These are phyloP conservation scores for Anolis carolinensis DNA, from an alignment of 2,113 vertebrate genomes.

Conservation along the genomic window DNA sequence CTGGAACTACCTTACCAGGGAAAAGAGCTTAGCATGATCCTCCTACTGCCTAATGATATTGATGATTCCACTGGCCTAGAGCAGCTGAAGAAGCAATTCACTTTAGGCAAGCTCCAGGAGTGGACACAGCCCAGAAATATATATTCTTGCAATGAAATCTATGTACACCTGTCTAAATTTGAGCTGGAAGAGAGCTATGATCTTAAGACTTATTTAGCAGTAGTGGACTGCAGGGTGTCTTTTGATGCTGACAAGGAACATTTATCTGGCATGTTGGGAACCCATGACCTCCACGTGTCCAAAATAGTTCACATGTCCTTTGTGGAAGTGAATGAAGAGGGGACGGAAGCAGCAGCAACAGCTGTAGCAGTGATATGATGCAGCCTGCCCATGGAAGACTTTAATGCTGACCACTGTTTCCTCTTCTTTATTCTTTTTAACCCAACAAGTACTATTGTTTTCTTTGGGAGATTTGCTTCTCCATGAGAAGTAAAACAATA, in stretches of 20 bases:
- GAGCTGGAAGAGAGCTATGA: slow-evolving; percentile 86
- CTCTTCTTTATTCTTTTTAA: slow-evolving; percentile 91
- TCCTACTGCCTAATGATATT: slow-evolving; percentile 81
- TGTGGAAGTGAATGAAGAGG: slow-evolving; percentile 93
- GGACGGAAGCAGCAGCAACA: slow-evolving; percentile 90
- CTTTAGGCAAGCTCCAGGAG: slow-evolving; percentile 80
- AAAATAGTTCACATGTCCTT: slow-evolving; percentile 88
- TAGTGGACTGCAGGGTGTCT: slow-evolving; percentile 83
- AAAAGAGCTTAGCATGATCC: slow-evolving; percentile 87
- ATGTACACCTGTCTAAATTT: slow-evolving; percentile 85
- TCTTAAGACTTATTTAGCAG: slow-evolving; percentile 75
- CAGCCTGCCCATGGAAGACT: slow-evolving; percentile 74
- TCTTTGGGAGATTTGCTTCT: slow-evolving; percentile 81
- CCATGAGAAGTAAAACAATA: slow-evolving; percentile 60
- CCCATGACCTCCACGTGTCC: slow-evolving; percentile 82
- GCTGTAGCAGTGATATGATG: slow-evolving; percentile 67
- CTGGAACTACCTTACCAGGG: slow-evolving; percentile 85
- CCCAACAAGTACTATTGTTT: slow-evolving; percentile 80
- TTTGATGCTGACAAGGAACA: slow-evolving; percentile 80
- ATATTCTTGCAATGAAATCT: slow-evolving; percentile 67
- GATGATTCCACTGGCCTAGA: slow-evolving; percentile 83
- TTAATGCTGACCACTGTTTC: slow-evolving; percentile 89
- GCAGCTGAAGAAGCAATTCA: slow-evolving; percentile 86
- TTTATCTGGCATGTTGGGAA: slow-evolving; percentile 86
- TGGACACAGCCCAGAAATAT: slow-evolving; percentile 84